These are phyloP conservation scores for Amphipoea oculea DNA, from an alignment of 2,888 invertebrate genomes.

Conservation along the genomic window DNA sequence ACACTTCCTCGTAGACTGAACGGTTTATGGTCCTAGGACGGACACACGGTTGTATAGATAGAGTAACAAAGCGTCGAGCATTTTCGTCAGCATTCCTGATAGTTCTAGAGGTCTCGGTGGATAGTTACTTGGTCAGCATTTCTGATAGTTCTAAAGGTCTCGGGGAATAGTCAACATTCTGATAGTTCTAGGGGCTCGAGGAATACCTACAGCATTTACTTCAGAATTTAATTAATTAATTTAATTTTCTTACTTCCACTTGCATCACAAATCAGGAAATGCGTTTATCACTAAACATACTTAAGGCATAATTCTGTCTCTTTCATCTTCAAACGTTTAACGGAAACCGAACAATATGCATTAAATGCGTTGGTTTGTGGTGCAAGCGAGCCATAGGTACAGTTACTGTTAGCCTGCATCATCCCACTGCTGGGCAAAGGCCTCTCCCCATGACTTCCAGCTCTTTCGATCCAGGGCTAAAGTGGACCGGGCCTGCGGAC, in stretches of 20 bases:
- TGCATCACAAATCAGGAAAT: not conserved
- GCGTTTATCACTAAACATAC: not conserved
- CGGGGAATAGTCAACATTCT: no score
- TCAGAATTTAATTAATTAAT: no score
- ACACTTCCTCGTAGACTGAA: constrained; percentile 67
- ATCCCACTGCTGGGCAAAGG: not conserved
- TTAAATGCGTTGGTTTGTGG: not conserved
- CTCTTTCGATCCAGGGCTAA: not conserved
- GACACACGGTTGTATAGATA: constrained; percentile 35
- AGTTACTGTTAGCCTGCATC: not conserved
- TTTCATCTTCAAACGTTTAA: not conserved
- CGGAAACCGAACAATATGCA: not conserved
- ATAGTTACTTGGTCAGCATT: no score
- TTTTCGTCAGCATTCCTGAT: not conserved
- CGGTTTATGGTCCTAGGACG: constrained; percentile 50
- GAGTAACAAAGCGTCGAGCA: not conserved
- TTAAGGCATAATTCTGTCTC: not conserved
- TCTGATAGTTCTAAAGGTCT: no score
- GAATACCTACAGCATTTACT: not conserved
- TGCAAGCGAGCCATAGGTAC: not conserved
- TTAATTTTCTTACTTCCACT: not conserved
- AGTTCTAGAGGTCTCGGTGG: not conserved
- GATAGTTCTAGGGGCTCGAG: not conserved
- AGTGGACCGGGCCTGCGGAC: not conserved
- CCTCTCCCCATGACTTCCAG: not conserved